Evolutionary conservation across 92 coral and sea anemone species (phyloP).

Genomic region (Metridium senile): DNA sequence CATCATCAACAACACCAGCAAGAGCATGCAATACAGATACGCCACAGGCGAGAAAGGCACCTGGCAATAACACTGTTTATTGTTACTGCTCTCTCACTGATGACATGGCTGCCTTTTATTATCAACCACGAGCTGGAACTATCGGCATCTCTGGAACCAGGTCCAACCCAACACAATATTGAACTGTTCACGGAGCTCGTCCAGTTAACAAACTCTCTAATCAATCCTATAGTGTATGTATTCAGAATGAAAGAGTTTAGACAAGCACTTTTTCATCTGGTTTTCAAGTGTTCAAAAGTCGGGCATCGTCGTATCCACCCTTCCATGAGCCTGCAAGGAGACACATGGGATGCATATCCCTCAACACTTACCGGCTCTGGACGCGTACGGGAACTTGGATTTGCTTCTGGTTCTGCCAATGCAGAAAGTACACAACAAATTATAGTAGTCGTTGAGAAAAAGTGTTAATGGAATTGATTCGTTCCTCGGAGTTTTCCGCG

Average conservation of each 20-base stretch:
- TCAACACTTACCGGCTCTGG: too few relatives aligned
- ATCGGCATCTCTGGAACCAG: not conserved
- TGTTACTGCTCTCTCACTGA: slow-evolving; percentile 4
- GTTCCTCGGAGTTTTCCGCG: too few relatives aligned
- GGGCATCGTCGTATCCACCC: not conserved
- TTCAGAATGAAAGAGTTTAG: slow-evolving; percentile 25
- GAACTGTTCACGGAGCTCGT: slow-evolving; percentile 17
- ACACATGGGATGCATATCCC: not conserved
- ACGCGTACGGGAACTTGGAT: too few relatives aligned
- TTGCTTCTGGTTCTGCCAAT: too few relatives aligned
- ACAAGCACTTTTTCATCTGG: slow-evolving; percentile 11
- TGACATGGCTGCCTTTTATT: slow-evolving; percentile 25
- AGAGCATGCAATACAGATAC: not conserved
- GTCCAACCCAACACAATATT: slow-evolving; percentile 10
- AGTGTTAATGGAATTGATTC: too few relatives aligned
- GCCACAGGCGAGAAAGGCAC: slow-evolving; percentile 14
- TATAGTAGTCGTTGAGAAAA: too few relatives aligned
- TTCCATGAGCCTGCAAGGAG: not conserved
- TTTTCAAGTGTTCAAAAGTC: slow-evolving; percentile 16
- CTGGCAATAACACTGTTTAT: slow-evolving; percentile 20
- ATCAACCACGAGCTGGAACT: slow-evolving; percentile 9
- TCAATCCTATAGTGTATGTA: slow-evolving; percentile 25
- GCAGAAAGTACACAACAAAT: too few relatives aligned
- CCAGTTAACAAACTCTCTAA: slow-evolving; percentile 22
- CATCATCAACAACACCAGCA: slow-evolving; percentile 1